Evolutionary conservation across 2,113 vertebrate genomes (phyloP), one percentile per base, ranked within the genome.

Genomic region (Bagarius yarrelli): DNA sequence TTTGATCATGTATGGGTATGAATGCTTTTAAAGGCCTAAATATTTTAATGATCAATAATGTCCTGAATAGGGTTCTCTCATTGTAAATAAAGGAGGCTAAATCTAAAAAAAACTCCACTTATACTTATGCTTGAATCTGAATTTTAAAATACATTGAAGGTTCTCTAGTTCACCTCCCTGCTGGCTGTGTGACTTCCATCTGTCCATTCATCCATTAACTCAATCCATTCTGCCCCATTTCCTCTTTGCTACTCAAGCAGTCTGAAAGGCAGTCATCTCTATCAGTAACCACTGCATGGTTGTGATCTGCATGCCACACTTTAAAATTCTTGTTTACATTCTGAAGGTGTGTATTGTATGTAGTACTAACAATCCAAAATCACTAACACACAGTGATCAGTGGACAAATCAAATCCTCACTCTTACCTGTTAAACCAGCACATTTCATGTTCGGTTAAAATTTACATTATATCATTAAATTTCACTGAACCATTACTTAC

Each of bases 111-210:
- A 66, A 56, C 3, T 18, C 8, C 21, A 78, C 13, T 25, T 14
- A 13, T 50, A 18, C n/a, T 34, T 27, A 25, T 55, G 8, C 14
- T 57, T 19, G 15, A 19, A 55, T 57, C 52, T 70, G n/a, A 55
- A 23, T 36, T 78, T 56, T 57, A 23, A 53, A 30, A 59, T 34
- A 78, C 56, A 67, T 19, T 14, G 47, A 79, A 36, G 64, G 81
- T 82, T 66, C 80, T 64, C 63, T 80, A 79, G 79, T 83, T 86
- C 76, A 83, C 59, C 66, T 85, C 82, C 81, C 52, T 71, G 82
- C 89, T 90, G 89, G 87, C 87, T 91, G 84, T 83, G 61, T 87
- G 87, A 84, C 74, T 73, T 78, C 89, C 81, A 84, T 83, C 59
- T 77, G 84, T 81, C 80, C 75, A 86, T 84, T 85, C 85, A 87